phyloP scores from a whole-genome alignment of 37 sponge, comb jelly and placozoan genomes.

The Mnemiopsis leidyi region DNA sequence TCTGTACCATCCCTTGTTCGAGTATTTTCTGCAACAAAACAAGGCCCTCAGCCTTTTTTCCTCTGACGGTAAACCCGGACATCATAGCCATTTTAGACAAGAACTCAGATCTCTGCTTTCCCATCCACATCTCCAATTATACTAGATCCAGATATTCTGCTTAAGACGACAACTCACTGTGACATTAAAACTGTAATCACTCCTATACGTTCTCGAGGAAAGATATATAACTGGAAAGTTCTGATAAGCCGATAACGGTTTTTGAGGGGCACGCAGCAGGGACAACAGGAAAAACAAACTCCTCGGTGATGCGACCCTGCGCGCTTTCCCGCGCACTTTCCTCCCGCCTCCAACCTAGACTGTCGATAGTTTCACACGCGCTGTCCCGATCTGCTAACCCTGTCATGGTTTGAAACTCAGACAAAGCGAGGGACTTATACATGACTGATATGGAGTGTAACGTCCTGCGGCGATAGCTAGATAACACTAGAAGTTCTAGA shows the following conservation, averaged over 20 bases:
- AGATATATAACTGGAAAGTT: constrained; percentile 17
- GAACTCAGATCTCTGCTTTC: too few relatives aligned
- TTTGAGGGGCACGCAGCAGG: background rate
- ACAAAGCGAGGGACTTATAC: background rate
- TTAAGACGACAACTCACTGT: too few relatives aligned
- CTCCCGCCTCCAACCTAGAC: background rate
- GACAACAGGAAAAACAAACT: background rate
- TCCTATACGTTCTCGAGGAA: constrained; percentile 39
- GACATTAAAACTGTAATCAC: too few relatives aligned
- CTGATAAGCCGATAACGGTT: background rate
- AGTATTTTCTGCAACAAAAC: too few relatives aligned
- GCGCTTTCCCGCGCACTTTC: background rate
- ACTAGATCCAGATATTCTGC: too few relatives aligned
- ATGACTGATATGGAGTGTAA: background rate
- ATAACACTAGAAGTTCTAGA: background rate
- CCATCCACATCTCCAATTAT: too few relatives aligned
- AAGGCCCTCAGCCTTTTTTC: too few relatives aligned
- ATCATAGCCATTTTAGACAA: too few relatives aligned
- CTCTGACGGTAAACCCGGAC: too few relatives aligned
- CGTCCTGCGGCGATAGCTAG: background rate
- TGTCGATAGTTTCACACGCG: background rate
- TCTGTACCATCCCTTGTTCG: too few relatives aligned
- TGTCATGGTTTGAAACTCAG: background rate
- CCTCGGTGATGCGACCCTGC: background rate
- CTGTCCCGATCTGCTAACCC: background rate